phyloP scores from a whole-genome alignment of 2,888 invertebrate genomes.

The Neoitamus cyanurus region DNA sequence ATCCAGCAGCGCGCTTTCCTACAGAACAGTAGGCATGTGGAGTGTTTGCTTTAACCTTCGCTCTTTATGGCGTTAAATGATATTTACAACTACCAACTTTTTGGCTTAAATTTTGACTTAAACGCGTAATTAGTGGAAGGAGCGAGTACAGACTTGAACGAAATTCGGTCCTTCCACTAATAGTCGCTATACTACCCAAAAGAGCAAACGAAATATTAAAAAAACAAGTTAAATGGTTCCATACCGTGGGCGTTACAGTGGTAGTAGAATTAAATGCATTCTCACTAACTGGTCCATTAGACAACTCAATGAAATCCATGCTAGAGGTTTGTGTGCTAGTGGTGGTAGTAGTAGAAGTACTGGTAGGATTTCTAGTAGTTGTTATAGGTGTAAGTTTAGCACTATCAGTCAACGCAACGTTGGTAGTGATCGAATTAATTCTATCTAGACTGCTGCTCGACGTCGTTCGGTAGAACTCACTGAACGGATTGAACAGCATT shows the following conservation, averaged over 20 bases:
- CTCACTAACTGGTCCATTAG: conserved; percentile 28
- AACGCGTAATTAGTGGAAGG: not conserved
- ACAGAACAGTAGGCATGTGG: conserved; percentile 51
- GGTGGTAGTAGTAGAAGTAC: not conserved
- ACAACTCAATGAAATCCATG: conserved; percentile 19
- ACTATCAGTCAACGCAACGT: conserved; percentile 53
- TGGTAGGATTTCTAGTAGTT: conserved; percentile 40
- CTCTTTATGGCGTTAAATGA: not conserved
- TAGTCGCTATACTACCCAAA: not conserved
- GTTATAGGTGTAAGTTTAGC: conserved; percentile 54
- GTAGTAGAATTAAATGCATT: conserved; percentile 30
- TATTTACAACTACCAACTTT: not conserved
- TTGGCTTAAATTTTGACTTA: not conserved
- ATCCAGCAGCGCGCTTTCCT: conserved; percentile 55
- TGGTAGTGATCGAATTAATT: conserved; percentile 49
- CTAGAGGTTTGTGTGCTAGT: not conserved
- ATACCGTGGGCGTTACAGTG: conserved; percentile 34
- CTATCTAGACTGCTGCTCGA: conserved; percentile 50
- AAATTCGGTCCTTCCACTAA: not conserved
- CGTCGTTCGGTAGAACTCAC: conserved; percentile 56
- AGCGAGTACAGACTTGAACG: not conserved
- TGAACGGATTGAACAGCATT: conserved; percentile 71
- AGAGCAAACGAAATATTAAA: not conserved
- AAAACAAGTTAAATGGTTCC: conserved; percentile 15
- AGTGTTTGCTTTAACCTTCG: not conserved